phyloP scores from a whole-genome alignment of 2,797 vertebrate species.

The Xyrichtys novacula region DNA sequence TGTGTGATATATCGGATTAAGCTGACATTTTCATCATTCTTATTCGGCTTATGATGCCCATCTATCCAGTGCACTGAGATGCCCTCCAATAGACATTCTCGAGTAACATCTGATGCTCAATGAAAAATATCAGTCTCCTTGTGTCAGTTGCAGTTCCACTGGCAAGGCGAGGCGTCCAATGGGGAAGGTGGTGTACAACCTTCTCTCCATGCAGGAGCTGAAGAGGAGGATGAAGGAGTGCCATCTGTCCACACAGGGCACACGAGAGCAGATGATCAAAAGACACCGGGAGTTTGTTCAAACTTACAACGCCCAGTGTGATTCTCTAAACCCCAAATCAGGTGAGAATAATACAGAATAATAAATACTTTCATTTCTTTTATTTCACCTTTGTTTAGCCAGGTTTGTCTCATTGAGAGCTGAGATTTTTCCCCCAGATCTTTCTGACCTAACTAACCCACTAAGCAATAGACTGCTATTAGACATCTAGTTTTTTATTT shows the following conservation, averaged over 20 bases:
- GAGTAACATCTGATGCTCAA: background rate
- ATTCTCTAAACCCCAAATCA: conserved; percentile 90
- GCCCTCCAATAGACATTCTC: background rate
- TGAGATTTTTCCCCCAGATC: too few species aligned
- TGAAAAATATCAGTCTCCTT: conserved; percentile 8
- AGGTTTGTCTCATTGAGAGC: too few species aligned
- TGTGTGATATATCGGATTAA: conserved; percentile 15
- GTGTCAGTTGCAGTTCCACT: conserved; percentile 78
- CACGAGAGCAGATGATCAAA: conserved; percentile 89
- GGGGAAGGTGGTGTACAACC: conserved; percentile 92
- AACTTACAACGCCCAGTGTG: conserved; percentile 93
- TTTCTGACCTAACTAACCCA: too few species aligned
- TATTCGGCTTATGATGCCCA: background rate
- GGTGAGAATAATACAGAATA: too few species aligned
- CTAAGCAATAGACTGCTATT: too few species aligned
- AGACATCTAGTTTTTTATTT: too few species aligned
- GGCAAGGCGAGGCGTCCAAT: conserved; percentile 81
- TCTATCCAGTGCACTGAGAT: background rate
- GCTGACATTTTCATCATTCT: conserved; percentile 10
- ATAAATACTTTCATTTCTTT: too few species aligned
- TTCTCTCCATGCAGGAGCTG: conserved; percentile 90
- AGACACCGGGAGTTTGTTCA: conserved; percentile 93
- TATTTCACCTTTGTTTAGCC: too few species aligned
- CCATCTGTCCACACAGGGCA: conserved; percentile 88
- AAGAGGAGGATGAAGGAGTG: conserved; percentile 89